Base-by-base conservation (phyloP, 2,888 invertebrate species). In the Drosophila atripex region DNA sequence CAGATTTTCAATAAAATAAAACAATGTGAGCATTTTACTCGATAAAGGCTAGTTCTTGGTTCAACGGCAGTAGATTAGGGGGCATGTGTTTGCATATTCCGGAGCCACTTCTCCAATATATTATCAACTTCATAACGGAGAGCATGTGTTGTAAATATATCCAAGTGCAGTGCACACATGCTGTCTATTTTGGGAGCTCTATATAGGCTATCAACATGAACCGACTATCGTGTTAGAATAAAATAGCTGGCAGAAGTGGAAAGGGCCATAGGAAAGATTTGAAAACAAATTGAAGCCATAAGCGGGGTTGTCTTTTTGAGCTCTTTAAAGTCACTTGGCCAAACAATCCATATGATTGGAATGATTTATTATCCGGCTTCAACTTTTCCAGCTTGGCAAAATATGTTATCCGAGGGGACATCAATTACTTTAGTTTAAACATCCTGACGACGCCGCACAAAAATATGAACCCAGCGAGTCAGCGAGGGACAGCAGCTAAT, bases 371-470 rank as follows among this genome's bases (percentile, higher is more conserved):
- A 16, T 11, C 9, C n/a, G 14, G 35, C 51, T 38, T 38, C 28
- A 25, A 45, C 38, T 51, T 51, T 38, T 52, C n/a, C 16, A 21
- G 21, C 28, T 39, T 9, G 9, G 14, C 16, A 38, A 50, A 45
- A 46, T 41, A 61, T 32, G 47, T 49, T 23, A 58, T 47, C 39
- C 32, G 12, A 52, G 45, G 23, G 56, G 30, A 68, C 66, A 56
- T 50, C 43, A 54, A 65, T 65, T 63, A 63, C 63, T 45, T 53
- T 64, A 46, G 28, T 57, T 57, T 51, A 30, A 51, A 57, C 45
- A 38, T 65, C 30, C 53, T 46, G 64, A 38, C 46, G 16, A 38
- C 46, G 16, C n/a, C 35, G 7, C 28, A 64, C 16, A 64, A 45
- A 52, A 64, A 52, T 64, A 52, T 45, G 60, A 63, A 9, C 25